Conservation (phyloP, 2,888 invertebrate genomes). For the Macrosoma leucophasiata region DNA sequence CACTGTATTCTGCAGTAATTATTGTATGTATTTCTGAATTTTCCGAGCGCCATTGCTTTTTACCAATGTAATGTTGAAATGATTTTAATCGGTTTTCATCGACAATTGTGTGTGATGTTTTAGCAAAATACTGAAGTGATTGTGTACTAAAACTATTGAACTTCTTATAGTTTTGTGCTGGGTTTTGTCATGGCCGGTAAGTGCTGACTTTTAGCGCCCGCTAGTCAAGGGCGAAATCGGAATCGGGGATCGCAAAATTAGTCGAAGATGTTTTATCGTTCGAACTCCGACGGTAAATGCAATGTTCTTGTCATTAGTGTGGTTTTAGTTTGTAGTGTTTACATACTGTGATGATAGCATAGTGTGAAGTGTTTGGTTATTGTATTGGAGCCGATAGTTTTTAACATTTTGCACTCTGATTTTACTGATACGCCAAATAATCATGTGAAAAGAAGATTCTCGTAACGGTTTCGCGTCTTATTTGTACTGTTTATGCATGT, state of each 20-base stretch:
- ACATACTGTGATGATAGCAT: conserved; percentile 58
- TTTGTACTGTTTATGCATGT: conserved; percentile 23
- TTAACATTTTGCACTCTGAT: conserved; percentile 56
- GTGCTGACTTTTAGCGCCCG: conserved; percentile 77
- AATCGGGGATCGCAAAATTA: conserved; percentile 74
- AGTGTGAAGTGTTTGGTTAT: conserved; percentile 66
- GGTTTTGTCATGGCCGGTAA: conserved; percentile 89
- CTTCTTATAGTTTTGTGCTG: conserved; percentile 74
- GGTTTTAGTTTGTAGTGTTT: conserved; percentile 68
- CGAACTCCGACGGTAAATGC: conserved; percentile 76
- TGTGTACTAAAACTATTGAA: conserved; percentile 71
- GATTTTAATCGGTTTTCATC: conserved; percentile 77
- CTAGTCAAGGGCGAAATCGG: conserved; percentile 75
- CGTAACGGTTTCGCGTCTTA: conserved; percentile 43
- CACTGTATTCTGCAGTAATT: conserved; percentile 65
- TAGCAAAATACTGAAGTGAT: conserved; percentile 69
- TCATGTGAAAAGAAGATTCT: conserved; percentile 46
- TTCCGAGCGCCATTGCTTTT: conserved; percentile 76
- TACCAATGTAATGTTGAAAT: conserved; percentile 75
- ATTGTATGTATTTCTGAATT: conserved; percentile 71
- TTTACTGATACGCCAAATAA: conserved; percentile 43
- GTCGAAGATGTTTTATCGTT: conserved; percentile 77
- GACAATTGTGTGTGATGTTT: conserved; percentile 74
- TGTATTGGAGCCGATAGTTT: conserved; percentile 57
- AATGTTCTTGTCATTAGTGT: conserved; percentile 74